phyloP scores from a whole-genome alignment of 2,888 invertebrate genomes.

The Tupiocoris notatus region DNA sequence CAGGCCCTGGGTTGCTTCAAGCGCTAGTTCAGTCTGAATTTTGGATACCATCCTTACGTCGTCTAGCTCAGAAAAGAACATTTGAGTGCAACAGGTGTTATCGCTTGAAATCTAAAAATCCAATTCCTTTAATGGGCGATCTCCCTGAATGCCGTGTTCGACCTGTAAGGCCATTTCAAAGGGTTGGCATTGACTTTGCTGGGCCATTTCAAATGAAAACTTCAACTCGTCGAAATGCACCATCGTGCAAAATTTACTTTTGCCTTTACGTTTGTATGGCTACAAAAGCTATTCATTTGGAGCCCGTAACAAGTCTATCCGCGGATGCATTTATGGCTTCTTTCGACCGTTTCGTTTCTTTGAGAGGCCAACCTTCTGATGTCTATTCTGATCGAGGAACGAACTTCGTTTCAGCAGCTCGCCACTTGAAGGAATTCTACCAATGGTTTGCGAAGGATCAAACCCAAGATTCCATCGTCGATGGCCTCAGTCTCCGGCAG shows the following conservation, averaged over 20 bases:
- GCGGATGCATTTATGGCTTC: slow-evolving; percentile 52
- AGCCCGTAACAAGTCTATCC: slow-evolving; percentile 51
- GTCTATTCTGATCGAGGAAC: slow-evolving; percentile 52
- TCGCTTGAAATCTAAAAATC: slow-evolving; percentile 17
- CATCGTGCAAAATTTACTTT: slow-evolving; percentile 49
- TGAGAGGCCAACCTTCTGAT: slow-evolving; percentile 50
- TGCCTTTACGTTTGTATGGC: slow-evolving; percentile 51
- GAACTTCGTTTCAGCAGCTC: slow-evolving; percentile 52
- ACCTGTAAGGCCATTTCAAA: slow-evolving; percentile 29
- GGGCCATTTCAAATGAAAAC: slow-evolving; percentile 49
- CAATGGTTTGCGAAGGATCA: slow-evolving; percentile 8
- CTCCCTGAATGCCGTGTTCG: slow-evolving; percentile 38
- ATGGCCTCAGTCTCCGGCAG: slow-evolving; percentile 51
- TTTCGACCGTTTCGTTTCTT: slow-evolving; percentile 51
- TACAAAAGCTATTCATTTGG: slow-evolving; percentile 52
- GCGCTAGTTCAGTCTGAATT: slow-evolving; percentile 14
- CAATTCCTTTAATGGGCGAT: slow-evolving; percentile 38
- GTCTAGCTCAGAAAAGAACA: slow-evolving; percentile 12
- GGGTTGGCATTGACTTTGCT: slow-evolving; percentile 52
- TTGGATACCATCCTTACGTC: slow-evolving; percentile 28
- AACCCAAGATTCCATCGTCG: slow-evolving; percentile 44
- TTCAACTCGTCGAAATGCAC: slow-evolving; percentile 43
- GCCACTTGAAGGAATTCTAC: slow-evolving; percentile 20
- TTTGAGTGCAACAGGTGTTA: slow-evolving; percentile 36
- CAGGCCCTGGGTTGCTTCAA: slow-evolving; percentile 1